Evolutionary conservation across 2,113 vertebrate species (phyloP), one percentile per base, ranked within the genome.

Genomic region (Gopherus evgoodei): DNA sequence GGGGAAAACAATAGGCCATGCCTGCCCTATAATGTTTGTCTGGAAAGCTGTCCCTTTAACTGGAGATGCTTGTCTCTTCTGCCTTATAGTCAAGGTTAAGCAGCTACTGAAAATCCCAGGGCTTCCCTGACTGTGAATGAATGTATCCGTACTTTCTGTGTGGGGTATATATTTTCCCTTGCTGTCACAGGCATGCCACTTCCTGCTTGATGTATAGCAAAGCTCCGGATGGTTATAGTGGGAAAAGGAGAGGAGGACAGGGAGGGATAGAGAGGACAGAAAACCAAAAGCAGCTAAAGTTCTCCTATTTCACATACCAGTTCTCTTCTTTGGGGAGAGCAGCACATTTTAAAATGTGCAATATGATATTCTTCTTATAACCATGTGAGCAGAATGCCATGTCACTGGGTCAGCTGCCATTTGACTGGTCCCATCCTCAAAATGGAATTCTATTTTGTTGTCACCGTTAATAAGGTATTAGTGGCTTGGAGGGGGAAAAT

Each of bases 31-130:
- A 17, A 4, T 4, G 2, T 88, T 88, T 27, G 44, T 49, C 16
- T 35, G 17, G 3, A 86, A 13, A 42, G 24, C 84, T 29, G n/a
- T 38, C 21, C 35, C 50, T 75, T 81, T 53, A 88, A 72, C 65
- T 93, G 35, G 16, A 78, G 86, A 16, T 83, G 3, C 76, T 56
- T 81, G 6, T 81, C 57, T 84, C 50, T 90, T 65, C 79, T 11
- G 6, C 35, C 86, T 95, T 95, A 65, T 52, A 54, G 84, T 49
- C 83, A 24, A 35, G 35, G 88, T 90, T 79, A 89, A 83, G 75
- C 59, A 90, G 76, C 49, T 62, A 89, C 44, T 79, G 93, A 90
- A 92, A 95, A 84, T 76, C 78, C 59, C 54, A 1, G 78, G 84
- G 86, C 75, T 94, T 86, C 87, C 88, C 56, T 91, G 81, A 42